Evolutionary conservation across 1,140 invertebrate species (phyloP).

Genomic region (Drosophila serrata): DNA sequence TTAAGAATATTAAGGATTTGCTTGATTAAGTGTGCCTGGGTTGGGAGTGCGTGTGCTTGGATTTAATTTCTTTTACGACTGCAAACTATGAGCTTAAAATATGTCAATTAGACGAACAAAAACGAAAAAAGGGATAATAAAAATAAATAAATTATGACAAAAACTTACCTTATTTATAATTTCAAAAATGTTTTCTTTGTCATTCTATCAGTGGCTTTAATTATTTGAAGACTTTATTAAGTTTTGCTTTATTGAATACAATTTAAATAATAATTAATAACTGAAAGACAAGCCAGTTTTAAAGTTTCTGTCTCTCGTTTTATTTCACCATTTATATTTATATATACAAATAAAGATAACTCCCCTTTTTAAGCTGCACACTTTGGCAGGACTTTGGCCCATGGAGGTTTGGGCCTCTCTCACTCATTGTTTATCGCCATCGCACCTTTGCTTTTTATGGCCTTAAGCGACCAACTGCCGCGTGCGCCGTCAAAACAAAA

Average conservation of each 20-base stretch:
- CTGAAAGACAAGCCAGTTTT: background rate
- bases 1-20: background rate
- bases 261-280: background rate
- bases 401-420: conserved; percentile 3
- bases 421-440: conserved; percentile 70
- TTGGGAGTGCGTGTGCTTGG: background rate
- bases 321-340: conserved; percentile 19
- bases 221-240: background rate
- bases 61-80: background rate
- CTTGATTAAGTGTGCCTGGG: conserved; percentile 1
- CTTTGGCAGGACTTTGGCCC: conserved; percentile 41
- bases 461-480: conserved; percentile 71
- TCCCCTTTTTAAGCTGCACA: conserved; percentile 56
- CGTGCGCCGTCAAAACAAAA: conserved; percentile 71
- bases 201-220: background rate
- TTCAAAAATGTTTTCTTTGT: background rate
- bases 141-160: conserved; percentile 3
- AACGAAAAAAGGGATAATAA: background rate
- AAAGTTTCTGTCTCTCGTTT: background rate
- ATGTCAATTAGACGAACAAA: conserved; percentile 1
- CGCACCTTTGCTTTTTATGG: conserved; percentile 81
- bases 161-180: background rate
- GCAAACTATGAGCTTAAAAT: background rate
- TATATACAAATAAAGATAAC: conserved; percentile 60
- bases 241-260: background rate